phyloP scores from a whole-genome alignment of 2,797 vertebrate species.

The Pampus argenteus region DNA sequence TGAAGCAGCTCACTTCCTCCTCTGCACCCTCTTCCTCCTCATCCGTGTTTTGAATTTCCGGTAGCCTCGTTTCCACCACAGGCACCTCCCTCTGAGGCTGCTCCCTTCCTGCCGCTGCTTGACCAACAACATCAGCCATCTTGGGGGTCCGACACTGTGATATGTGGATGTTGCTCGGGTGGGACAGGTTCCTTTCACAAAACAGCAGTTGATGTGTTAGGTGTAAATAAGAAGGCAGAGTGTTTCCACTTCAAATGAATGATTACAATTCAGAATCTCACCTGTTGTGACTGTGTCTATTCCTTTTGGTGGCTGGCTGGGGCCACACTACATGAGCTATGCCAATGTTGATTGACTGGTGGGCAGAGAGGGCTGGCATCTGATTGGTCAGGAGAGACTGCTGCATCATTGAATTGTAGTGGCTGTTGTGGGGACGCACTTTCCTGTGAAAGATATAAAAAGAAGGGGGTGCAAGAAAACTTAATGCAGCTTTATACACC shows the following conservation, averaged over 20 bases:
- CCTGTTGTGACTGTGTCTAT: constrained; percentile 91
- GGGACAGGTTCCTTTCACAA: constrained; percentile 86
- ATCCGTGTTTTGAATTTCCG: constrained; percentile 64
- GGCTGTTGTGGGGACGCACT: constrained; percentile 88
- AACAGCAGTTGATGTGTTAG: constrained; percentile 15
- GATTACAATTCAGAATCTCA: constrained; percentile 31
- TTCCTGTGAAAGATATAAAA: constrained; percentile 82
- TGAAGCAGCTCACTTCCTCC: constrained; percentile 82
- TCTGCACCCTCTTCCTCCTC: constrained; percentile 69
- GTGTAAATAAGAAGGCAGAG: not conserved
- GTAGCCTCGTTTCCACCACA: constrained; percentile 82
- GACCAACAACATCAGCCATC: constrained; percentile 84
- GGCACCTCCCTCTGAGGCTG: constrained; percentile 78
- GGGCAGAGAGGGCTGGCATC: constrained; percentile 90
- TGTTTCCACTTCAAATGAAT: not conserved
- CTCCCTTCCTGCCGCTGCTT: constrained; percentile 77
- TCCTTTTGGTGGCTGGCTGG: constrained; percentile 92
- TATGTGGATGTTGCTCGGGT: constrained; percentile 87
- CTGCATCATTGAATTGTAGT: constrained; percentile 91
- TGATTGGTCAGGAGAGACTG: constrained; percentile 94
- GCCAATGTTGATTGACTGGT: constrained; percentile 95
- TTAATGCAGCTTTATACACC: not conserved
- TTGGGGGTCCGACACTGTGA: constrained; percentile 90
- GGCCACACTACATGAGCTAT: constrained; percentile 98
- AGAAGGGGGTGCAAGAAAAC: not conserved